These are phyloP conservation scores for Brenthis ino DNA, from an alignment of 2,888 invertebrate species.

Conservation along the genomic window DNA sequence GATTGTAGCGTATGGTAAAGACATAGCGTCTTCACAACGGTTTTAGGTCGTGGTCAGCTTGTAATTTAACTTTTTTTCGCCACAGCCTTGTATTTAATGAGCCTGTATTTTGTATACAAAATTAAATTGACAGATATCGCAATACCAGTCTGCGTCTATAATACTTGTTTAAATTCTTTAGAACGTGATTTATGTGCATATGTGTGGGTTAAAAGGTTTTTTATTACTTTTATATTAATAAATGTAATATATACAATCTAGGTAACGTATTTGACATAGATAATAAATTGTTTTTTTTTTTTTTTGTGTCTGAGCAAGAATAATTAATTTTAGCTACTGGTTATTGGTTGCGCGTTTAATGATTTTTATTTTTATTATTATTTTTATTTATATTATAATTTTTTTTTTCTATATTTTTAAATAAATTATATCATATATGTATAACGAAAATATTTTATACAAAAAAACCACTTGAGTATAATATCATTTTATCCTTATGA, in stretches of 20 bases:
- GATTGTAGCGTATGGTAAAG: background rate
- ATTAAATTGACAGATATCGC: slow-evolving; percentile 48
- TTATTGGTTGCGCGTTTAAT: too few relatives aligned
- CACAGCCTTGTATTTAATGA: slow-evolving; percentile 59
- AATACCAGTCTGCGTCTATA: slow-evolving; percentile 37
- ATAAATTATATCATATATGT: too few relatives aligned
- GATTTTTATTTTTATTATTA: too few relatives aligned
- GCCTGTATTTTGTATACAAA: slow-evolving; percentile 48
- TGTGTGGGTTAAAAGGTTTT: background rate
- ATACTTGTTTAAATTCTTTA: slow-evolving; percentile 16
- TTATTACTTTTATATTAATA: slow-evolving; percentile 4
- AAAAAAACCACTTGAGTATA: too few relatives aligned
- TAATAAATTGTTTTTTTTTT: too few relatives aligned
- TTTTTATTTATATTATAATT: too few relatives aligned
- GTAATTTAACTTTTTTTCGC: slow-evolving; percentile 57
- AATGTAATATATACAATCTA: too few relatives aligned
- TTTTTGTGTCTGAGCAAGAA: too few relatives aligned
- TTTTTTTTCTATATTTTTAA: too few relatives aligned
- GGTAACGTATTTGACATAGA: background rate
- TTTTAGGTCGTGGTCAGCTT: slow-evolving; percentile 64
- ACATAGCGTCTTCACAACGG: slow-evolving; percentile 21
- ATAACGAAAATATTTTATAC: too few relatives aligned
- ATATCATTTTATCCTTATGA: too few relatives aligned
- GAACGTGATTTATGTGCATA: slow-evolving; percentile 6
- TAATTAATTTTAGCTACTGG: too few relatives aligned